Conservation (phyloP, 2,113 vertebrate genomes). For the Taxidea taxus region DNA sequence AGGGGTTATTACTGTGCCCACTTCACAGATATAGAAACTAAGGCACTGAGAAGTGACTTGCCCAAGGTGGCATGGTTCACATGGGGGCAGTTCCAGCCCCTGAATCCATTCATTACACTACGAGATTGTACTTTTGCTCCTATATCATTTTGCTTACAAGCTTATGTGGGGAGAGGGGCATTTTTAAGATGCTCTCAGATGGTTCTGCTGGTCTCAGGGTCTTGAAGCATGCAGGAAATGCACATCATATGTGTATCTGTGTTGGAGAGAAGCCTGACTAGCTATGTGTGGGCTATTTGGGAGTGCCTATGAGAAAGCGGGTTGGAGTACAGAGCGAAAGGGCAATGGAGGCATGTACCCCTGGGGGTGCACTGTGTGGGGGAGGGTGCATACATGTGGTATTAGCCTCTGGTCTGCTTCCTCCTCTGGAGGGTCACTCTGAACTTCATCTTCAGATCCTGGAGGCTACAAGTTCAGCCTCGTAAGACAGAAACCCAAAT, state of each 20-base stretch:
- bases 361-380: background rate
- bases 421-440: background rate
- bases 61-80: background rate
- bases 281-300: background rate
- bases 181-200: background rate
- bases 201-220: fast-evolving
- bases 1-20: background rate
- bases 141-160: background rate
- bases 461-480: background rate
- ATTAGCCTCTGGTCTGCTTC: background rate
- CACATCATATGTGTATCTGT: background rate
- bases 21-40: background rate
- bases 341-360: background rate
- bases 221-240: background rate
- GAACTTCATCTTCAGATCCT: background rate
- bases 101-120: background rate
- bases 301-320: background rate
- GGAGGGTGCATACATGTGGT: background rate
- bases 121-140: background rate
- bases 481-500: background rate
- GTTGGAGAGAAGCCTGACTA: background rate
- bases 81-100: fast-evolving
- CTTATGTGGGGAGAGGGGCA: background rate
- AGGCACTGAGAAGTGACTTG: background rate
- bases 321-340: fast-evolving